Evolutionary conservation across 2,888 invertebrate species (phyloP), one percentile per base, ranked within the genome.

Genomic region (Limnephilus marmoratus): DNA sequence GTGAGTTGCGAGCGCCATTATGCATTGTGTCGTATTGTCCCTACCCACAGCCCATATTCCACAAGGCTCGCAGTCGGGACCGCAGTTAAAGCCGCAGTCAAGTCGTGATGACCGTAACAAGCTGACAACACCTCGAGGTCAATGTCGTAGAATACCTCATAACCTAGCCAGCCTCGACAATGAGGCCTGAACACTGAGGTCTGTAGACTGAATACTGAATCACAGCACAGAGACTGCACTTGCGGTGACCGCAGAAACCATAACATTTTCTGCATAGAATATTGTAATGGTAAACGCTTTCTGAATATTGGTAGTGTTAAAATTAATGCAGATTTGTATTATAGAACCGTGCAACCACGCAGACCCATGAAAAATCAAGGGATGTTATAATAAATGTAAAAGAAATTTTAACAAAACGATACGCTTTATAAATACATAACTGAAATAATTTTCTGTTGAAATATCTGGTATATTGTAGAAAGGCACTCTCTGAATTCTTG

Each of bases 61-160:
- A 68, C 68, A 68, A 68, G 68, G 68, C n/a, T 68, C 68, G 68
- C 24, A n/a, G 24, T 5, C 24, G 24, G 7, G 68, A 68, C 68
- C 68, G 68, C 68, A 24, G 68, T 68, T 68, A 24, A 18, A n/a
- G 68, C 68, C 68, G 68, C 68, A 68, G 68, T 68, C 53, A 15
- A 53, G 53, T 53, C 68, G 68, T 68, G 68, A 68, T 68, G 68
- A 24, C 24, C 68, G 68, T 68, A 68, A 68, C 68, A 24, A 68
- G 68, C 68, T 68, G 68, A 68, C 68, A 68, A 68, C 68, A 68
- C 68, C 68, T 68, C 68, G 68, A 68, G 68, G 68, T 68, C 68
- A 68, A 68, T 68, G 68, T n/a, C 68, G 68, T 68, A 68, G 68
- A 68, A n/a, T 68, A n/a, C 68, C 68, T 68, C 68, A 9, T 68